A percentile compares a stretch with the other conserved stretches of the same genome.
Evolutionary conservation across 2,113 vertebrate genomes (phyloP).

Genomic region (Peromyscus californicus): DNA sequence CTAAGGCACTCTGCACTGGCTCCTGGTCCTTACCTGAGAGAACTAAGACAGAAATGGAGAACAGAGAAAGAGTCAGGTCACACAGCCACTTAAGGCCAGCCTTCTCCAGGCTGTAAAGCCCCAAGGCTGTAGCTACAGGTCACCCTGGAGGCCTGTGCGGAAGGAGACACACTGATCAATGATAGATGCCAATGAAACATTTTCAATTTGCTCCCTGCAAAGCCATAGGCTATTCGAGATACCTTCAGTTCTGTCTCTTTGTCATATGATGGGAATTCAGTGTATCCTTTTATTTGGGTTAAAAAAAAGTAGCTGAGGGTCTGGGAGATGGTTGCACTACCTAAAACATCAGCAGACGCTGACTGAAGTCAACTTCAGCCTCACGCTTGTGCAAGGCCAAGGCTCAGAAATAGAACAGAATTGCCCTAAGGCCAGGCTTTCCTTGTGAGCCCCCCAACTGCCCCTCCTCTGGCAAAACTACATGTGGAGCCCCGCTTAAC

Average conservation of each 20-base stretch:
- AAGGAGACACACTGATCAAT: neutral
- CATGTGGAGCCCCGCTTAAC: neutral
- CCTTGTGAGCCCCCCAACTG: accelerated
- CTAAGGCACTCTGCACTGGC: neutral
- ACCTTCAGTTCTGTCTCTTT: neutral
- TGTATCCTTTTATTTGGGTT: neutral
- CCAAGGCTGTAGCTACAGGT: neutral
- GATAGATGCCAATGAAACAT: neutral
- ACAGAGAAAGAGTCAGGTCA: neutral
- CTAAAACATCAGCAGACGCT: neutral
- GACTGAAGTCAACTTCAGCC: neutral
- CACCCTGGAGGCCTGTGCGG: neutral
- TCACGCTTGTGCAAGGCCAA: neutral
- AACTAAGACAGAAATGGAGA: neutral
- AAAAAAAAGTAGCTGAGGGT: neutral
- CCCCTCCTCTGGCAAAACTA: neutral
- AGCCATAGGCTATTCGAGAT: neutral
- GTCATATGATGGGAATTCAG: neutral
- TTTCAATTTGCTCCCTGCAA: constrained; percentile 6
- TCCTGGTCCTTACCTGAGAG: neutral
- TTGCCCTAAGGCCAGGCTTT: neutral
- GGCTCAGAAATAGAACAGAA: neutral
- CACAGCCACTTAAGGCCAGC: neutral
- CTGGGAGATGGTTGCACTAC: neutral
- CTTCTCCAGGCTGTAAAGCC: neutral